Evolutionary conservation across 2,113 vertebrate genomes (phyloP).

Genomic region (Mesitornis unicolor): DNA sequence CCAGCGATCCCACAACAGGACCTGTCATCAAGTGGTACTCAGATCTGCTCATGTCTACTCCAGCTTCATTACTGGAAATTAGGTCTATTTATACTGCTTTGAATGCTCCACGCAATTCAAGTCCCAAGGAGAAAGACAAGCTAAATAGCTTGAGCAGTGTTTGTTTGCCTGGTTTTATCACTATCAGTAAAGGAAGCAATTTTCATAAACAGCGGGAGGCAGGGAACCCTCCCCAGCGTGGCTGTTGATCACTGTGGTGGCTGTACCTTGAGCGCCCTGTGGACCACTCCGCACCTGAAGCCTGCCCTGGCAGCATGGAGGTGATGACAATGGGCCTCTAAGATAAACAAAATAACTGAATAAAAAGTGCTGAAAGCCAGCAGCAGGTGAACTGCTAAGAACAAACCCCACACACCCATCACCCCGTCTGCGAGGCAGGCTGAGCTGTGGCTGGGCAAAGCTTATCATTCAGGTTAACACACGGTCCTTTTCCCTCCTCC

Average conservation of each 20-base stretch:
- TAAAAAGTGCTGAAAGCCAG: conserved; percentile 76
- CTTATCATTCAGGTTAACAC: conserved; percentile 54
- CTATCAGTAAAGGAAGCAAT: conserved; percentile 50
- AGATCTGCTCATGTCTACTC: conserved; percentile 51
- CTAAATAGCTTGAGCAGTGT: not conserved
- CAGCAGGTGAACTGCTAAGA: conserved; percentile 84
- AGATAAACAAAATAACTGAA: conserved; percentile 61
- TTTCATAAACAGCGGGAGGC: not conserved
- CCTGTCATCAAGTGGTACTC: conserved; percentile 81
- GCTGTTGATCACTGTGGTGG: rapidly evolving
- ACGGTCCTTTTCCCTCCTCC: not conserved
- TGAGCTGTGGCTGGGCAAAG: conserved; percentile 7
- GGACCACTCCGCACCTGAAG: conserved; percentile 75
- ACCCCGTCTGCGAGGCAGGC: not conserved
- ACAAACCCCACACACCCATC: conserved; percentile 19
- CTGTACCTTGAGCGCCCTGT: rapidly evolving
- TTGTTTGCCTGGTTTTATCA: conserved; percentile 64
- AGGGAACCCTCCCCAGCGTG: not conserved
- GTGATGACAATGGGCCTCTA: conserved; percentile 75
- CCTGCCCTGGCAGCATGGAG: conserved; percentile 64
- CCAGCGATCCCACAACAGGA: conserved; percentile 81
- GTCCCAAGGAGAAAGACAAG: conserved; percentile 3
- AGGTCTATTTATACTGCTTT: conserved; percentile 76
- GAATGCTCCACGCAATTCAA: conserved; percentile 74
- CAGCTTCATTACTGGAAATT: conserved; percentile 70